Percentiles rank a stretch among this genome's conserved stretches.
Conservation (phyloP, 2,113 vertebrate genomes). For the Notiomystis cincta region DNA sequence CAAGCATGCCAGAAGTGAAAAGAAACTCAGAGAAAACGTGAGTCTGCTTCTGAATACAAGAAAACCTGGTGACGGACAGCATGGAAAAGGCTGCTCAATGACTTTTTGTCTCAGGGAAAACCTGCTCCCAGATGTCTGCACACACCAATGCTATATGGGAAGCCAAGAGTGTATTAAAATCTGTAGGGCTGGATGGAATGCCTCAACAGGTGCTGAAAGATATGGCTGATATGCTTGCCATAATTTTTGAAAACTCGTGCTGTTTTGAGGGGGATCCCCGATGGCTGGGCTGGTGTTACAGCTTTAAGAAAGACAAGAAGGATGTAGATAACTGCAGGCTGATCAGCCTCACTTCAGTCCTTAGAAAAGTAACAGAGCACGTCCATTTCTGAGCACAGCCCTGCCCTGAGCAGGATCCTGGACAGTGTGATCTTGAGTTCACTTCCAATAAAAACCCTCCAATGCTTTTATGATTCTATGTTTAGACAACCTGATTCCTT, state of each 20-base stretch:
- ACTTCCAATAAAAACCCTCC: neutral
- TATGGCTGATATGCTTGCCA: neutral
- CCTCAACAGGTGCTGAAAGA: neutral
- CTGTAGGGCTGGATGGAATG: neutral
- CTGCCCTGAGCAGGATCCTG: neutral
- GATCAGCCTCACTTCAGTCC: neutral
- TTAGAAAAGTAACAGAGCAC: neutral
- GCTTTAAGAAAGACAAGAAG: neutral
- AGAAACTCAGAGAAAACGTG: neutral
- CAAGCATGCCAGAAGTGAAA: neutral
- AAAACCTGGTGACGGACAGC: neutral
- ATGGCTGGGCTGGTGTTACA: neutral
- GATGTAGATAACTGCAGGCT: neutral
- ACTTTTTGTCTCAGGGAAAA: neutral
- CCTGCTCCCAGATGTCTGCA: neutral
- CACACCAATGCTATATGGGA: neutral
- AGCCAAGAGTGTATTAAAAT: neutral
- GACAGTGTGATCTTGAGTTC: neutral
- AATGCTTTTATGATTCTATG: neutral
- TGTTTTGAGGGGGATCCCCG: neutral
- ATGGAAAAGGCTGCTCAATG: neutral
- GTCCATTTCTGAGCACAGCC: neutral
- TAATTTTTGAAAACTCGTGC: neutral
- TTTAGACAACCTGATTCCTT: neutral
- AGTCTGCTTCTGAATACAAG: neutral